Evolutionary conservation across 2,888 invertebrate genomes (phyloP).

Genomic region (Andrena hattorfiana): DNA sequence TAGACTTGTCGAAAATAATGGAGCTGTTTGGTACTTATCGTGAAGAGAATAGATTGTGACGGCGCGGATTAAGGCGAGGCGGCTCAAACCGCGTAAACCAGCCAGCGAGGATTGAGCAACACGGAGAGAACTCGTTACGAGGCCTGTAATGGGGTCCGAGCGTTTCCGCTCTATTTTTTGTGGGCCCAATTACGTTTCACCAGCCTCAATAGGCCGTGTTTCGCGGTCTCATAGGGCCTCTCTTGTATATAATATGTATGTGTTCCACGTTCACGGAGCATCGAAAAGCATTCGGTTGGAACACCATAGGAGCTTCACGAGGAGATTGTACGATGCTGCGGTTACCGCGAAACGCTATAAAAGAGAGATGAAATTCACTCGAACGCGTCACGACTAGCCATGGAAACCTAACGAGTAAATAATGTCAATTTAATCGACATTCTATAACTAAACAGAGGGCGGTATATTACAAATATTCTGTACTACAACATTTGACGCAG

Average conservation of each 20-base stretch:
- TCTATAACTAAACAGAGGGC: not conserved
- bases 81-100: constrained; percentile 61
- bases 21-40: constrained; percentile 46
- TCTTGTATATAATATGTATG: constrained; percentile 20
- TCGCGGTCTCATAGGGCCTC: constrained; percentile 72
- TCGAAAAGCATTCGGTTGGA: constrained; percentile 61
- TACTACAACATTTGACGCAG: not conserved
- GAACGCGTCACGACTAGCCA: not conserved
- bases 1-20: constrained; percentile 46
- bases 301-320: constrained; percentile 43
- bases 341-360: constrained; percentile 39
- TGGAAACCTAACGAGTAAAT: not conserved
- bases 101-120: constrained; percentile 72
- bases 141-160: constrained; percentile 76
- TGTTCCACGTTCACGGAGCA: constrained; percentile 2
- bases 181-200: constrained; percentile 78
- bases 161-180: constrained; percentile 82
- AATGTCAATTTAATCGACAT: not conserved
- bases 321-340: constrained; percentile 9
- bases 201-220: constrained; percentile 74
- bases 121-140: constrained; percentile 75
- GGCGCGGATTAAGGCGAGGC: constrained; percentile 76
- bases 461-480: not conserved
- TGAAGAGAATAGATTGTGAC: constrained; percentile 62
- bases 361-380: constrained; percentile 26